Evolutionary conservation across 2,888 invertebrate species (phyloP).

Genomic region (Rhyacophila evoluta): DNA sequence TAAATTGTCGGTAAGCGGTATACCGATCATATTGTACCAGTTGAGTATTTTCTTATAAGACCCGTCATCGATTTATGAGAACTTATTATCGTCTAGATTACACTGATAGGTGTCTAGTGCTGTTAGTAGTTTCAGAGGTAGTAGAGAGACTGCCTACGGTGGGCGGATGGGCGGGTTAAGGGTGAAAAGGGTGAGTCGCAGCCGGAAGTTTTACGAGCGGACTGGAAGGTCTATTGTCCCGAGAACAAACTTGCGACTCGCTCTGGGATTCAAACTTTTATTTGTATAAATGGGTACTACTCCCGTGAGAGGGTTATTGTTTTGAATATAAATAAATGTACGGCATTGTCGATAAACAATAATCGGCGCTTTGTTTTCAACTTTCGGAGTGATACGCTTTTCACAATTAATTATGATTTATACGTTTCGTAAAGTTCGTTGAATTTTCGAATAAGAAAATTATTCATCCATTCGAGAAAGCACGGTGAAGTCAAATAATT

Average conservation of each 20-base stretch:
- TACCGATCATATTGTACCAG: too few species aligned
- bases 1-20: too few species aligned
- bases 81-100: conserved; percentile 44
- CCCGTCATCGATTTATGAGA: conserved; percentile 34
- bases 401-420: neutral
- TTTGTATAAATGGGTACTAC: conserved; percentile 48
- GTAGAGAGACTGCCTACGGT: conserved; percentile 30
- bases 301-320: conserved; percentile 16
- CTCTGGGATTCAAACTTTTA: conserved; percentile 45
- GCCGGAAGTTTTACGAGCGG: conserved; percentile 51
- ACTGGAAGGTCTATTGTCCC: conserved; percentile 52
- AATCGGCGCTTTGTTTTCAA: neutral
- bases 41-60: conserved; percentile 15
- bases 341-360: neutral
- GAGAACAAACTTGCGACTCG: conserved; percentile 49
- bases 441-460: neutral
- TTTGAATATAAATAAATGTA: conserved; percentile 25
- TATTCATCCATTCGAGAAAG: too few species aligned
- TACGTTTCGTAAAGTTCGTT: neutral
- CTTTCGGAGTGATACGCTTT: neutral
- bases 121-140: neutral
- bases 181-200: conserved; percentile 28
- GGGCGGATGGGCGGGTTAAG: conserved; percentile 17
- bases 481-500: too few species aligned
- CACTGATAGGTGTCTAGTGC: conserved; percentile 43